Base-by-base conservation (phyloP, 2,113 vertebrate species). In the Pipra filicauda region DNA sequence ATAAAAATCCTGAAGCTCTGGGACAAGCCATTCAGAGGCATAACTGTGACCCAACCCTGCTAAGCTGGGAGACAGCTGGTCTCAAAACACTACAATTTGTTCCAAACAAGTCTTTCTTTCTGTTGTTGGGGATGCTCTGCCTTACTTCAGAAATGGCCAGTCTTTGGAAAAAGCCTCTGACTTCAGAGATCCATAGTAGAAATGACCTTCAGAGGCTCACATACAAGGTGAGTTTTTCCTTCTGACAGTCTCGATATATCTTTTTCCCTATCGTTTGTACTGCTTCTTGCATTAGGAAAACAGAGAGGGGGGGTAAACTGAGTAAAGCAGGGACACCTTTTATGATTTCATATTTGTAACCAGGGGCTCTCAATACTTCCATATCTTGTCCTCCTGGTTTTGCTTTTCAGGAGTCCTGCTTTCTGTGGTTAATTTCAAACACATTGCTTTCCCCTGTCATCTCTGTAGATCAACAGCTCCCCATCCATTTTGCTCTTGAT, bases 231-330 rank as follows among this genome's bases (percentile, higher is more conserved):
- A 22, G 21, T 26, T 51, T 92, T 77, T 41, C 28, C 31, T 54
- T 79, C 71, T 69, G 39, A 65, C 26, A 64, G 8, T 31, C 62
- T 69, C 33, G 35, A 41, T 22, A 33, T 2, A 14, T 4, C 8
- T 46, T 75, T 75, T 78, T 16, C 30, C 8, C 2, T 12, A 55
- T 13, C 4, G n/a, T 48, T 87, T 61, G 16, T 67, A 21, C 10
- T 91, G 8, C 10, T 89, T 41, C 78, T 88, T 46, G 10, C 11
- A 65, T 66, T 35, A 49, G 6, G 27, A 48, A 75, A 88, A 83
- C 1, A 0, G 12, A 22, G 30, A 55, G 28, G 55, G 7, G 3
- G 46, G 9, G 33, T 1, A 81, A 15, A 44, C 15, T 37, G 14
- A 35, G 22, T 5, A 59, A 77, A 74, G 39, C 31, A 76, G 12